Evolutionary conservation across 37 sponge, comb jelly and placozoan genomes (phyloP).

Genomic region (Diacarnus erythraeanus): DNA sequence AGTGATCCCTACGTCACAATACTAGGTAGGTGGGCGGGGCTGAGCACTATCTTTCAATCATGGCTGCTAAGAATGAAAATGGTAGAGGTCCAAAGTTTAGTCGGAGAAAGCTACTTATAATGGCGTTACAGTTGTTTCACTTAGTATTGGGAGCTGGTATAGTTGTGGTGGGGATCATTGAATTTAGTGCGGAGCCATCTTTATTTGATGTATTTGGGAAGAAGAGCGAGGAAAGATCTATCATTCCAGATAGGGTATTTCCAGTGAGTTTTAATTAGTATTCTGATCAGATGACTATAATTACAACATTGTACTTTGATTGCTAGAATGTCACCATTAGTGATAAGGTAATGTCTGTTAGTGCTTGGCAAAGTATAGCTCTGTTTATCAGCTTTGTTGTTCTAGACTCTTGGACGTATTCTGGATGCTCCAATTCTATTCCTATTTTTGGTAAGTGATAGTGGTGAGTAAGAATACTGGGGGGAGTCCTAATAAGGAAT

Average conservation of each 20-base stretch:
- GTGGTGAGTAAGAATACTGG: too few relatives aligned
- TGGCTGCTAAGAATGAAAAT: too few relatives aligned
- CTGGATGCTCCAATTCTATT: conserved; percentile 10
- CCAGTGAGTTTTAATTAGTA: background rate
- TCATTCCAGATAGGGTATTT: background rate
- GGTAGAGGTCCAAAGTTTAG: too few relatives aligned
- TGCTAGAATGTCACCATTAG: background rate
- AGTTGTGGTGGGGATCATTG: background rate
- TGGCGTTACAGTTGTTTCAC: background rate
- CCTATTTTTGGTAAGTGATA: background rate
- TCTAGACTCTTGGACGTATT: conserved; percentile 2
- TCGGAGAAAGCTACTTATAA: too few relatives aligned
- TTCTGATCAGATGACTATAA: background rate
- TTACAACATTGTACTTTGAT: background rate
- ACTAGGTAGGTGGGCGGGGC: too few relatives aligned
- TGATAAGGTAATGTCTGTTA: background rate
- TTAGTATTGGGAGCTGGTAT: background rate
- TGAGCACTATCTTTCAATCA: too few relatives aligned
- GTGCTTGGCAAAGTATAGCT: background rate
- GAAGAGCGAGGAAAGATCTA: background rate
- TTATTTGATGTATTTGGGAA: conserved; percentile 16
- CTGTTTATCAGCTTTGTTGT: background rate
- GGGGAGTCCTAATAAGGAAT: too few relatives aligned
- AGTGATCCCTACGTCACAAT: too few relatives aligned
- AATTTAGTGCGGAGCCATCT: conserved; percentile 9